Percentiles rank a stretch among this genome's conserved stretches.
Evolutionary conservation across 2,888 invertebrate species (phyloP).

Genomic region (Heliconius hortense): DNA sequence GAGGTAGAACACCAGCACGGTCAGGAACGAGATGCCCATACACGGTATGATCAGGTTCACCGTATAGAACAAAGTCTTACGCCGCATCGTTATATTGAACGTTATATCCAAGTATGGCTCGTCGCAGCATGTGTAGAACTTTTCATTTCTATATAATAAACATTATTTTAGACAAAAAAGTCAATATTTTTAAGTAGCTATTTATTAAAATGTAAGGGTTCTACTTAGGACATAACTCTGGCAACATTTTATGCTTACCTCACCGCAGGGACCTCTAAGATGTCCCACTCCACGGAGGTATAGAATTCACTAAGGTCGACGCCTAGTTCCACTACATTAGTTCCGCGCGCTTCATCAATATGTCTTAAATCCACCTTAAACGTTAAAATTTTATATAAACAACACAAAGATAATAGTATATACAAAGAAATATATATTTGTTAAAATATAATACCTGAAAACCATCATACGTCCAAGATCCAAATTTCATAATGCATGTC

Average conservation of each 20-base stretch:
- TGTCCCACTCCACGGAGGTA: constrained; percentile 99
- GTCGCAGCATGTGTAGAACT: constrained; percentile 98
- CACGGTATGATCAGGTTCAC: constrained; percentile 98
- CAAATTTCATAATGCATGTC: constrained; percentile 95
- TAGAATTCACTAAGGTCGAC: constrained; percentile 99
- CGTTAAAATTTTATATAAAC: background rate
- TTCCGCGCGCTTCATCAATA: constrained; percentile 94
- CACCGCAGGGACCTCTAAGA: constrained; percentile 96
- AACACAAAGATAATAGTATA: background rate
- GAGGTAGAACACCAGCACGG: constrained; percentile 97
- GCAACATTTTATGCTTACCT: constrained; percentile 76
- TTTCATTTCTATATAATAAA: constrained; percentile 87
- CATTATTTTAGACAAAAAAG: background rate
- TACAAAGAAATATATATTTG: background rate
- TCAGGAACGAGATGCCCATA: constrained; percentile 98
- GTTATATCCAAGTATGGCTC: constrained; percentile 98
- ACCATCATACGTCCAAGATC: constrained; percentile 97
- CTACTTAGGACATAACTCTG: background rate
- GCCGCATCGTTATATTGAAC: constrained; percentile 98
- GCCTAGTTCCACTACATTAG: constrained; percentile 94
- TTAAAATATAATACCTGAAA: constrained; percentile 85
- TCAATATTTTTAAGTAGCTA: background rate
- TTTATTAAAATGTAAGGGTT: background rate
- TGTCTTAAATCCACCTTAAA: constrained; percentile 93
- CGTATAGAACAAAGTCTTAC: constrained; percentile 98